Evolutionary conservation across 2,888 invertebrate genomes (phyloP), one percentile per base, ranked within the genome.

Genomic region (Adelognathus sp.): DNA sequence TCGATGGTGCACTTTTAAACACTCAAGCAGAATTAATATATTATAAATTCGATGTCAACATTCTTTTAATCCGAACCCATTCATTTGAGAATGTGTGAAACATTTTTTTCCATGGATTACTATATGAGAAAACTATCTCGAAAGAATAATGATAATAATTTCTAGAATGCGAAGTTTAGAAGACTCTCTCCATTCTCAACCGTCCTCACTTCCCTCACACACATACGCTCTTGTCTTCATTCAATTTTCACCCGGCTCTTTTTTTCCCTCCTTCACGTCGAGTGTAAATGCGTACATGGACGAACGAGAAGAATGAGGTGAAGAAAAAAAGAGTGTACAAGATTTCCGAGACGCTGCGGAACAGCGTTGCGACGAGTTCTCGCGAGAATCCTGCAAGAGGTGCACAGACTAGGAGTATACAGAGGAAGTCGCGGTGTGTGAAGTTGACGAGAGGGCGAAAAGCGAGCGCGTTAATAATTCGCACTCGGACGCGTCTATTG

Each of bases 401-500:
- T 72, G 7, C 36, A 54, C 18, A 74, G 52, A 64, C 36, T 33
- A 36, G 54, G 33, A 31, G 44, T 46, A 50, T 29, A 58, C 44
- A 46, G 60, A 75, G 36, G 46, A 56, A 67, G 64, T 72, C 41
- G 44, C 29, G n/a, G 52, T n/a, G 31, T 36, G 50, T n/a, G n/a
- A n/a, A n/a, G 24, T 21, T 46, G 61, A 70, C 79, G 76, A 79
- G 81, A 70, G 79, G 75, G 73, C 75, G 81, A 81, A 80, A 82
- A 81, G 84, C 83, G 86, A 81, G 84, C 83, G 86, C 87, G 86
- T 89, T 89, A 89, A 90, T 90, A 90, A 90, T 90, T 90, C 88
- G 86, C 89, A 89, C 88, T 90, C 87, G 89, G 87, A 86, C 89
- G 89, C 86, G 85, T 88, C 90, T 85, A 90, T 91, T 91, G 90